Evolutionary conservation across 2,888 invertebrate species (phyloP).

Genomic region (Plebejus anna): DNA sequence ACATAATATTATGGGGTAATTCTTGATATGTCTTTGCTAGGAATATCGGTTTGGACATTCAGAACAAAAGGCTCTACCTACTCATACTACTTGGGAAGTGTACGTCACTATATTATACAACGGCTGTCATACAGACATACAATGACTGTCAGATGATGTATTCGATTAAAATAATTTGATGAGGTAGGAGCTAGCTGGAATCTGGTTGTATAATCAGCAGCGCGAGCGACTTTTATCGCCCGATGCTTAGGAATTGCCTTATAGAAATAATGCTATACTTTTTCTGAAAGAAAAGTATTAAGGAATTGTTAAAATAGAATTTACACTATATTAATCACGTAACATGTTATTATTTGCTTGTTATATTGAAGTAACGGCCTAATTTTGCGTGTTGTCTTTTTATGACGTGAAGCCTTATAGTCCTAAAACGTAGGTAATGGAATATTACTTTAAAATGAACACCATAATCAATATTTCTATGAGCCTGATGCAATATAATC

Average conservation of each 20-base stretch:
- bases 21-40: slow-evolving; percentile 14
- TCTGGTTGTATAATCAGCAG: neutral
- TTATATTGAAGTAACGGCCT: neutral
- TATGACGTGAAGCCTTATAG: neutral
- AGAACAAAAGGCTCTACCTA: neutral
- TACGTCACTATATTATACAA: neutral
- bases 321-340: neutral
- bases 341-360: neutral
- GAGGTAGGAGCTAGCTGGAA: neutral
- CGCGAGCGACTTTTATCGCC: neutral
- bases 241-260: neutral
- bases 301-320: neutral
- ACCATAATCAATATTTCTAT: neutral
- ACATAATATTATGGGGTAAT: neutral
- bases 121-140: neutral
- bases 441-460: neutral
- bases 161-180: neutral
- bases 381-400: neutral
- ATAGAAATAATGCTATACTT: neutral
- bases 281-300: neutral
- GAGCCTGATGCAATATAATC: neutral
- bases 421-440: neutral
- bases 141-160: neutral
- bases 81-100: neutral
- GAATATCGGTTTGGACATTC: neutral